Base-by-base conservation (phyloP, 1,140 invertebrate species). In the Aphis craccivora region DNA sequence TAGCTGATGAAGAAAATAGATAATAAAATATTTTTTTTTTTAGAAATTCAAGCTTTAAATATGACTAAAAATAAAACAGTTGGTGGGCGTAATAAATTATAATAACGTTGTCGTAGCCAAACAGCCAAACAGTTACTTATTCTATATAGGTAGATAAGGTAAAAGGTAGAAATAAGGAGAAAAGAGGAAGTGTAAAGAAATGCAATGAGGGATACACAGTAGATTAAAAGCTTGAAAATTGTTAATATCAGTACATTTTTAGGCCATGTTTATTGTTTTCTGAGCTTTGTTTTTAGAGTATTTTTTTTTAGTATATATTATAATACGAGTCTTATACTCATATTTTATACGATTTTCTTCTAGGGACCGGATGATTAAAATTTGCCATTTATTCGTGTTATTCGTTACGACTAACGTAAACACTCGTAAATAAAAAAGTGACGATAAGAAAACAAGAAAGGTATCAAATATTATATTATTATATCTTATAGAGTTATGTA, bases 391-490 rank as follows among this genome's bases (percentile, higher is more conserved):
- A 51, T 51, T 67, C 30, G 3, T 67, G 30, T 67, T 67, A 67
- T 67, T 67, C 14, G 30, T 67, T 30, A 67, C 30, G 60, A 30
- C 25, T 30, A 14, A 67, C 30, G 60, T n/a, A n/a, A 67, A 67
- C 30, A 67, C 60, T 67, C 60, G 60, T 67, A 30, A 67, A 67
- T 60, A 67, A 67, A 67, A 67, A n/a, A 14, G 30, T 67, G 60
- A 30, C 60, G 11, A 30, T 67, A 67, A 67, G 60, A 67, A 30
- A 60, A 67, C 30, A 30, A 30, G 30, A 67, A 14, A 67, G 9
- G n/a, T 67, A n/a, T 67, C 60, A 67, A 67, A 67, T 67, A 67
- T 67, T 30, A 67, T 67, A n/a, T n/a, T 67, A 67, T 67, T 67
- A 67, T 67, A n/a, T n/a, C 30, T 14, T 67, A 30, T 11, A 67